These are phyloP conservation scores for Pteruthius melanotis DNA, from an alignment of 2,113 vertebrate genomes.

Conservation along the genomic window DNA sequence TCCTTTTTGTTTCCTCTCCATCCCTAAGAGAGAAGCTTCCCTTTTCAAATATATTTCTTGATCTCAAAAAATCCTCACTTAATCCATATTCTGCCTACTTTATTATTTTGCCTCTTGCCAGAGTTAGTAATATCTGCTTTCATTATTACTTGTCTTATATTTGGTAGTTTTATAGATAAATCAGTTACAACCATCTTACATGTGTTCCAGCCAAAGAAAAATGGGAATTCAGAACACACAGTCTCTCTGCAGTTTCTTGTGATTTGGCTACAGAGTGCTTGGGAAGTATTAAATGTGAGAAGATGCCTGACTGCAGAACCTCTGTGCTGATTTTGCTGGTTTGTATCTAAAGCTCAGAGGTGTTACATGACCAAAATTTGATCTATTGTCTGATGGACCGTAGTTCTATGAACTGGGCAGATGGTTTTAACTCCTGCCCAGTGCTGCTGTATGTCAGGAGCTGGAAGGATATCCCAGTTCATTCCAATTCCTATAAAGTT, in stretches of 20 bases:
- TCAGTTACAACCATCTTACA: neutral
- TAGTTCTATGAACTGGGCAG: neutral
- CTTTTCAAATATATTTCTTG: neutral
- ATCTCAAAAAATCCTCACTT: neutral
- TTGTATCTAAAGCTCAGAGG: neutral
- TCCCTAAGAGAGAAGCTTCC: neutral
- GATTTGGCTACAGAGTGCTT: neutral
- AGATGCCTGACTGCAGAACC: neutral
- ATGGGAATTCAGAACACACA: neutral
- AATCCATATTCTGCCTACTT: neutral
- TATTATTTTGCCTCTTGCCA: neutral
- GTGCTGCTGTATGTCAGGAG: neutral
- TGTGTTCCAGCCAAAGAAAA: neutral
- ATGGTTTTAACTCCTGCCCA: neutral
- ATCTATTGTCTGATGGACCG: neutral
- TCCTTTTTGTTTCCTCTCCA: neutral
- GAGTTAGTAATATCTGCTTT: neutral
- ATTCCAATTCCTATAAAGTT: neutral
- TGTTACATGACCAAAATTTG: neutral
- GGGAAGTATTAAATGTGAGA: neutral
- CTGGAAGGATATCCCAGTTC: neutral
- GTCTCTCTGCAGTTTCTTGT: neutral
- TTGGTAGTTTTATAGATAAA: neutral
- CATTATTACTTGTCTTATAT: neutral
- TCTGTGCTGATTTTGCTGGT: neutral